Base-by-base conservation (phyloP, 2,113 vertebrate species). In the Perca fluviatilis region DNA sequence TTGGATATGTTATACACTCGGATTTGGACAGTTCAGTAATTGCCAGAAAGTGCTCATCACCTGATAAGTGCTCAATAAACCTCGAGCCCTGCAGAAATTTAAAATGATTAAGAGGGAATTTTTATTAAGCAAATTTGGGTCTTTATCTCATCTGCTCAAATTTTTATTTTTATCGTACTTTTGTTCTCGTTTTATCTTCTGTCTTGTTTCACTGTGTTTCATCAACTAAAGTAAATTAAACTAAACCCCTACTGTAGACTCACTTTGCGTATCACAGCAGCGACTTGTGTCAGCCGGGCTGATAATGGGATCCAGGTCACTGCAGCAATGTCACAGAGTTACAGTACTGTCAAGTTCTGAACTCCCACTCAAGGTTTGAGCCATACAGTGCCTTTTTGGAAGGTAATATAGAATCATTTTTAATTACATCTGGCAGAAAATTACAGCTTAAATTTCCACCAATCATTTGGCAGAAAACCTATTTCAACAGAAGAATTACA, bases 171-270 rank as follows among this genome's bases (percentile, higher is more conserved):
- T 53, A 30, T 63, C 66, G 2, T 47, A 33, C 58, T 71, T 66
- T 83, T 80, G 51, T 77, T 82, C 63, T 77, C 0, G 0, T 74
- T 68, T 79, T 74, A 75, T 85, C 56, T 63, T 60, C 49, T 36
- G 40, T 72, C 60, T 49, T 7, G 62, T 88, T 88, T 85, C 85
- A 69, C 47, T 13, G 51, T 40, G 76, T 87, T 87, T 90, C 66
- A 86, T 82, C 83, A 87, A 84, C 86, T 80, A 58, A 74, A 82
- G 54, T 73, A 88, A 89, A 77, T 88, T 69, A 61, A 88, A 80
- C 23, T 64, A 74, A 69, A 74, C 30, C 75, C 72, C 74, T 2
- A 11, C 40, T 43, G 40, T 43, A 40, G 57, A 71, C 71, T 81
- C 58, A 33, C 13, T 78, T 51, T 60, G 27, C 5, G 1, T 74